Conservation (phyloP, 2,113 vertebrate species). For the Furnarius figulus region DNA sequence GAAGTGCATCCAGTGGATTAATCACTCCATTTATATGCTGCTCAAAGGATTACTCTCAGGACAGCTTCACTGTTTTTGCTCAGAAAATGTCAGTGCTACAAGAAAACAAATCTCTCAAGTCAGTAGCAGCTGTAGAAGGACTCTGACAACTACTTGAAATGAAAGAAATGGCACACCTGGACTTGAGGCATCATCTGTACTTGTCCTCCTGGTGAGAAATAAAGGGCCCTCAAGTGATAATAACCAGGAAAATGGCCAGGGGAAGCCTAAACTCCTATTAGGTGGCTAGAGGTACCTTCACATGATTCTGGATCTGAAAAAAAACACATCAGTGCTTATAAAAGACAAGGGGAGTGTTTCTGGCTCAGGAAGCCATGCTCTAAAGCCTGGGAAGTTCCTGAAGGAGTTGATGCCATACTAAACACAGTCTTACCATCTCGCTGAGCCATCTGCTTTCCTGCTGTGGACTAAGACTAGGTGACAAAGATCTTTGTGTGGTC, state of each 20-base stretch:
- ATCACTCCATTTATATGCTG: conserved; percentile 38
- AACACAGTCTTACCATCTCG: fast-evolving
- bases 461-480: background rate
- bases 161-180: conserved; percentile 7
- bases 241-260: background rate
- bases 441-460: background rate
- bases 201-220: background rate
- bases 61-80: background rate
- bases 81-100: conserved; percentile 1
- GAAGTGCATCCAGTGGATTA: conserved; percentile 40
- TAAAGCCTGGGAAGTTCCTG: background rate
- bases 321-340: background rate
- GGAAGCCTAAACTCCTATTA: background rate
- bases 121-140: background rate
- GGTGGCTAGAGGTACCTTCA: background rate
- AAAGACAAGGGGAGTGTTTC: background rate
- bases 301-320: background rate
- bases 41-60: conserved; percentile 23
- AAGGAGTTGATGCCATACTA: background rate
- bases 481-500: background rate
- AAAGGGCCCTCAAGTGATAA: background rate
- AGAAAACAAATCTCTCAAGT: conserved; percentile 26
- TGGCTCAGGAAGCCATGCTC: background rate
- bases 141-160: background rate
- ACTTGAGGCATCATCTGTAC: background rate